phyloP scores from a whole-genome alignment of 2,797 vertebrate genomes.

The Artibeus jamaicensis region DNA sequence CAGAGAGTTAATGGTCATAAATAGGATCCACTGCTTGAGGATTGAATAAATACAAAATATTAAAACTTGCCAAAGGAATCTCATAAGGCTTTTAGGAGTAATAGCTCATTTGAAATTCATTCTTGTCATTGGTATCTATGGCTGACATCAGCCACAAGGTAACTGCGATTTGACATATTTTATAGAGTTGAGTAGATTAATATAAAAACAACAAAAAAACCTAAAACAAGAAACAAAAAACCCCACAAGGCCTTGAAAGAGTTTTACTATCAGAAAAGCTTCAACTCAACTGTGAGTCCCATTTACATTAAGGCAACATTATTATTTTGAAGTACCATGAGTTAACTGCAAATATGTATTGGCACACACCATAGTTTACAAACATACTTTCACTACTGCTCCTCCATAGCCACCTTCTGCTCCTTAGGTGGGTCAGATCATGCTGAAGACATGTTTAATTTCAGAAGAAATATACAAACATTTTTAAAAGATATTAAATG shows the following conservation, averaged over 20 bases:
- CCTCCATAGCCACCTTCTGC: neutral
- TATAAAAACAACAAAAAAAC: neutral
- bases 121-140: neutral
- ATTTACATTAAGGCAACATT: neutral
- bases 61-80: conserved; percentile 6
- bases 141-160: neutral
- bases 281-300: neutral
- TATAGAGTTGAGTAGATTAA: neutral
- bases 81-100: neutral
- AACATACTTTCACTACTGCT: neutral
- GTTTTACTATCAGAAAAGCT: neutral
- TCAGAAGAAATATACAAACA: neutral
- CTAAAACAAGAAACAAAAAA: neutral
- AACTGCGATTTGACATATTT: neutral
- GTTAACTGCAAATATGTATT: neutral
- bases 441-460: neutral
- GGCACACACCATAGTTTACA: neutral
- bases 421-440: neutral
- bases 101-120: neutral
- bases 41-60: conserved; percentile 27
- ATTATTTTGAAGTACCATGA: neutral
- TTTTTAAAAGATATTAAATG: neutral
- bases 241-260: neutral
- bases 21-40: neutral
- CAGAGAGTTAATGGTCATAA: neutral